These are phyloP conservation scores for Drosophila insularis DNA, from an alignment of 1,140 invertebrate genomes.

Conservation along the genomic window DNA sequence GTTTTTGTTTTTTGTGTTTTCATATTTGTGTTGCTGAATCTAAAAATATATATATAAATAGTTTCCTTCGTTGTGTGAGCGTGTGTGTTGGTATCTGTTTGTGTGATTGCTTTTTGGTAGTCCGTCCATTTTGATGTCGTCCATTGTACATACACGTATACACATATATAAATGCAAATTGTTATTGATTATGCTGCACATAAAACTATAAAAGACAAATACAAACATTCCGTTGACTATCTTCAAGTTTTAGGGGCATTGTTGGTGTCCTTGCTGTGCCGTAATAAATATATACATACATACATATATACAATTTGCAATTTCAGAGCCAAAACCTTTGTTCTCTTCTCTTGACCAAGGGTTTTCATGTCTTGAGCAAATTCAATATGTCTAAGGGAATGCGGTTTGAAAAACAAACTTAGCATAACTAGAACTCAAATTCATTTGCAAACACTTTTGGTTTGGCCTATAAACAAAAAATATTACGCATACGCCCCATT, in stretches of 20 bases:
- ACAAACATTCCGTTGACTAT: constrained; percentile 23
- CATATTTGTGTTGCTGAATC: constrained; percentile 6
- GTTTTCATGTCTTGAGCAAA: constrained; percentile 24
- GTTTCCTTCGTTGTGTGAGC: constrained; percentile 22
- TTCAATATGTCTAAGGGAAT: constrained; percentile 26
- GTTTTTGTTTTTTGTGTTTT: constrained; percentile 22
- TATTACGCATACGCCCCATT: constrained; percentile 62
- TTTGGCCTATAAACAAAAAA: no score
- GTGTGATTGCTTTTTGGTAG: constrained; percentile 20
- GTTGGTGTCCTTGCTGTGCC: not conserved
- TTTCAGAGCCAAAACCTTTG: constrained; percentile 43
- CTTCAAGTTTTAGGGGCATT: constrained; percentile 3
- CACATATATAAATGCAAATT: constrained; percentile 70
- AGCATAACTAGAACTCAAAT: constrained; percentile 33
- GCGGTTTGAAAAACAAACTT: constrained; percentile 24
- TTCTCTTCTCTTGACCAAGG: not conserved
- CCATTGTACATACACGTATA: constrained; percentile 42
- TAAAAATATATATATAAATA: constrained; percentile 31
- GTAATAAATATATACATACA: no score
- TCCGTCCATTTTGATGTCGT: constrained; percentile 29
- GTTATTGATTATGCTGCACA: constrained; percentile 76
- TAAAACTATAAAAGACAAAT: constrained; percentile 53
- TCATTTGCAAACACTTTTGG: constrained; percentile 36
- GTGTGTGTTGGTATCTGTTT: constrained; percentile 20
- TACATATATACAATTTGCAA: constrained; percentile 28